phyloP scores from a whole-genome alignment of 2,888 invertebrate genomes.

The Junonia oenone region DNA sequence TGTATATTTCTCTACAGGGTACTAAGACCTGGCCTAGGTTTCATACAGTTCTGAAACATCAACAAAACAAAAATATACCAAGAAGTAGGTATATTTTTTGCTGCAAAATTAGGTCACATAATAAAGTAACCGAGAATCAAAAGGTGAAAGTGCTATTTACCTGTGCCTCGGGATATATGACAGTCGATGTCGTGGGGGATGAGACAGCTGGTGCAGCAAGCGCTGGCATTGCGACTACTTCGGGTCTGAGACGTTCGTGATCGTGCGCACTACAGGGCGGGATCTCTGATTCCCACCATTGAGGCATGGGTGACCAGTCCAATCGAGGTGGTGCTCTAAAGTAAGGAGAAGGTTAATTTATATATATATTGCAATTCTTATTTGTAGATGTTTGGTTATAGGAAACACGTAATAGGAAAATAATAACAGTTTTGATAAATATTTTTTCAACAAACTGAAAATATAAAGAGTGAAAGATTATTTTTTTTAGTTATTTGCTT shows the following conservation, averaged over 20 bases:
- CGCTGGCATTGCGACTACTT: slow-evolving; percentile 94
- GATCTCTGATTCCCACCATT: slow-evolving; percentile 79
- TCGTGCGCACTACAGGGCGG: slow-evolving; percentile 89
- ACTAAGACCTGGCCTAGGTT: no score
- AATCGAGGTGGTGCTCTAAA: slow-evolving; percentile 62
- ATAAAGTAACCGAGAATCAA: not conserved
- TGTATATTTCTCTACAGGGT: no score
- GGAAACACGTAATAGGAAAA: no score
- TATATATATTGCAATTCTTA: not conserved
- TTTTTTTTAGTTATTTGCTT: no score
- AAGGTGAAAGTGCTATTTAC: slow-evolving; percentile 53
- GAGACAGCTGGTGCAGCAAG: slow-evolving; percentile 94
- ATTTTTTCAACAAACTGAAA: not conserved
- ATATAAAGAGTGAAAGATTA: not conserved
- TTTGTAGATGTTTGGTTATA: not conserved
- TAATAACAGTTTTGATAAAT: no score
- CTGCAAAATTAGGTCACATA: not conserved
- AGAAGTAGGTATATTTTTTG: no score
- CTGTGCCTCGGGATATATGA: slow-evolving; percentile 95
- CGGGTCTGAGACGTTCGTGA: slow-evolving; percentile 90
- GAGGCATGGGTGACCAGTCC: slow-evolving; percentile 74
- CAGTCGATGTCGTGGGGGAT: slow-evolving; percentile 90
- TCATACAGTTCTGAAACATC: no score
- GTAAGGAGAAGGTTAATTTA: slow-evolving; percentile 2
- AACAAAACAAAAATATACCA: no score